Percentiles rank a stretch among this genome's conserved stretches.
Evolutionary conservation across 2,888 invertebrate species (phyloP).

Genomic region (Acleris literana): DNA sequence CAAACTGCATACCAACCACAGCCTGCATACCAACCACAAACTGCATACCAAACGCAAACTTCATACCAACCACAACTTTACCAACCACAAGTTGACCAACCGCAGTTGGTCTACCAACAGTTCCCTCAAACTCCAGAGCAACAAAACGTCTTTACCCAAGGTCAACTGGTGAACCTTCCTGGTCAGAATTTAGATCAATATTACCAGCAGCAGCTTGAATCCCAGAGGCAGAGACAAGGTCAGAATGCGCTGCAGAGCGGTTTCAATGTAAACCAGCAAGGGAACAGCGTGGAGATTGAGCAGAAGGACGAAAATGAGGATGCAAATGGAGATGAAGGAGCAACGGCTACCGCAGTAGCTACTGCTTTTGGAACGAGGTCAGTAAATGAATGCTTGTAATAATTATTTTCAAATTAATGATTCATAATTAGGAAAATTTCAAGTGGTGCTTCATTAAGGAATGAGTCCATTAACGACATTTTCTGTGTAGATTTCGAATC

Average conservation of each 20-base stretch:
- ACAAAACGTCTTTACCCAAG: conserved; percentile 43
- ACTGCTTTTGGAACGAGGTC: conserved; percentile 76
- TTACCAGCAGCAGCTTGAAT: conserved; percentile 40
- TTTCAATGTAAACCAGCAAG: conserved; percentile 67
- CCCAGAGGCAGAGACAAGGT: conserved; percentile 43
- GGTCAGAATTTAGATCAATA: conserved; percentile 46
- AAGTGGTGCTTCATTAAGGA: too few relatives aligned
- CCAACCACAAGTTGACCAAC: conserved; percentile 25
- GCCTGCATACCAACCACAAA: conserved; percentile 6
- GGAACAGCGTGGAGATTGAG: conserved; percentile 64
- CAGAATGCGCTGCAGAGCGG: conserved; percentile 67
- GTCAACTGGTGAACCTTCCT: conserved; percentile 48
- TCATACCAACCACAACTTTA: conserved; percentile 6
- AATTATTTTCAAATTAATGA: too few relatives aligned
- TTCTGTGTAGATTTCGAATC: too few relatives aligned
- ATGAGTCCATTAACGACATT: too few relatives aligned
- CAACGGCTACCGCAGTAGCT: conserved; percentile 68
- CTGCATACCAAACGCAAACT: conserved; percentile 5
- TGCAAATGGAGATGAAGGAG: conserved; percentile 51
- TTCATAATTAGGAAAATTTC: too few relatives aligned
- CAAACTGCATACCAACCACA: conserved; percentile 25
- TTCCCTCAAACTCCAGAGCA: conserved; percentile 41
- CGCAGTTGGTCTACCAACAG: conserved; percentile 40
- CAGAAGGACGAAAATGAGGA: conserved; percentile 52
- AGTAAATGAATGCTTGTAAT: conserved; percentile 40